Conservation (phyloP, 2,113 vertebrate species). For the Narcine bancroftii region DNA sequence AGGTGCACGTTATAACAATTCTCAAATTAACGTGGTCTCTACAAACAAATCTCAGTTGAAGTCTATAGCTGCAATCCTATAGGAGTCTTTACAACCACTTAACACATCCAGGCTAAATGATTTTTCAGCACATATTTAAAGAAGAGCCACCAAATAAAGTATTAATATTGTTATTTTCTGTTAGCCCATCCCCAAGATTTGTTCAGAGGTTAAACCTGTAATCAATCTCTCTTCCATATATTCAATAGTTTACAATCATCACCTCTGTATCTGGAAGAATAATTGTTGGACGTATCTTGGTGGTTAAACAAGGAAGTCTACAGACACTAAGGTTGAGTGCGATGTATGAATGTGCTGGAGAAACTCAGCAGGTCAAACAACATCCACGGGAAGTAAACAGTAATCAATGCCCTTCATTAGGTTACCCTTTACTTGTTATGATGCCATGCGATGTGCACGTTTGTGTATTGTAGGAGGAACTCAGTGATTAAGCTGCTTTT, state of each 20-base stretch:
- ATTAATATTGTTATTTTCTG: neutral
- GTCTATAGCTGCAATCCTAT: neutral
- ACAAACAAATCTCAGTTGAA: neutral
- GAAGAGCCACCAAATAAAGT: neutral
- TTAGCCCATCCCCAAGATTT: neutral
- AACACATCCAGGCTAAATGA: neutral
- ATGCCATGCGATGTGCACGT: too few species aligned
- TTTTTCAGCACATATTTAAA: conserved; percentile 1
- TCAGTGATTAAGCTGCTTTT: too few species aligned
- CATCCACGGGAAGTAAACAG: too few species aligned
- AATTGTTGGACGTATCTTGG: too few species aligned
- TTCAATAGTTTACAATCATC: neutral
- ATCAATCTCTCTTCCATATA: neutral
- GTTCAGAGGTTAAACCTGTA: neutral
- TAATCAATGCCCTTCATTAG: too few species aligned
- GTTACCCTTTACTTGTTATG: too few species aligned
- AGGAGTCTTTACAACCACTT: neutral
- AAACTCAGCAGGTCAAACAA: too few species aligned
- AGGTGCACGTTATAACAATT: neutral
- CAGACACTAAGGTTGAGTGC: too few species aligned
- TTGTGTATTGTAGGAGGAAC: too few species aligned
- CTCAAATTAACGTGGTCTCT: neutral
- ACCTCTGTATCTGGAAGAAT: neutral
- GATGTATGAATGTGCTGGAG: too few species aligned
- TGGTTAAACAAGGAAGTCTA: too few species aligned